Evolutionary conservation across 2,888 invertebrate genomes (phyloP).

Genomic region (Luperina nickerlii): DNA sequence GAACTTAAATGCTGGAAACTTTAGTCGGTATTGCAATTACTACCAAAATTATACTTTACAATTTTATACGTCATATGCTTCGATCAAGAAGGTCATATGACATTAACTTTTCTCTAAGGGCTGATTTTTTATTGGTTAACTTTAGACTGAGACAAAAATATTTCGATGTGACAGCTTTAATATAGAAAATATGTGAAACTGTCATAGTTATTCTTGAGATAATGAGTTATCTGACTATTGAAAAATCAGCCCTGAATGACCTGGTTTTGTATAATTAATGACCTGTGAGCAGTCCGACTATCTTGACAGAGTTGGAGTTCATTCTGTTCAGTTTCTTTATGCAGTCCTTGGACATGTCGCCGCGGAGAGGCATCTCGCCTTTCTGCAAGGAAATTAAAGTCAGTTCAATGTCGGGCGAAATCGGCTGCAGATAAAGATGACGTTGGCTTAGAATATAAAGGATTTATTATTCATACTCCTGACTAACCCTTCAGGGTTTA

Average conservation of each 20-base stretch:
- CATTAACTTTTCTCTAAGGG: background rate
- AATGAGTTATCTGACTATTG: background rate
- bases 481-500: background rate
- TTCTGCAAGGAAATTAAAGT: conserved; percentile 59
- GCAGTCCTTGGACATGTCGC: conserved; percentile 93
- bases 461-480: background rate
- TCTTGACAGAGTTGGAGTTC: conserved; percentile 99
- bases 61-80: too few species aligned
- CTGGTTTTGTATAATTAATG: background rate
- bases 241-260: background rate
- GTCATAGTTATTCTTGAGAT: background rate
- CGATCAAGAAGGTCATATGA: too few species aligned
- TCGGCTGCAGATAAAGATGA: background rate
- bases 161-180: background rate
- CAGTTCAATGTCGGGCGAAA: background rate
- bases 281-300: conserved; percentile 95
- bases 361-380: conserved; percentile 72
- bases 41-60: too few species aligned
- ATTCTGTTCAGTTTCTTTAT: conserved; percentile 91
- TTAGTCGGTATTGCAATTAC: background rate
- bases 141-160: background rate
- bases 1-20: background rate
- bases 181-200: background rate
- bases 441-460: background rate
- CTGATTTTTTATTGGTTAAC: background rate